Base-by-base conservation (phyloP, 2,888 invertebrate genomes). In the Synergus laeviventris region DNA sequence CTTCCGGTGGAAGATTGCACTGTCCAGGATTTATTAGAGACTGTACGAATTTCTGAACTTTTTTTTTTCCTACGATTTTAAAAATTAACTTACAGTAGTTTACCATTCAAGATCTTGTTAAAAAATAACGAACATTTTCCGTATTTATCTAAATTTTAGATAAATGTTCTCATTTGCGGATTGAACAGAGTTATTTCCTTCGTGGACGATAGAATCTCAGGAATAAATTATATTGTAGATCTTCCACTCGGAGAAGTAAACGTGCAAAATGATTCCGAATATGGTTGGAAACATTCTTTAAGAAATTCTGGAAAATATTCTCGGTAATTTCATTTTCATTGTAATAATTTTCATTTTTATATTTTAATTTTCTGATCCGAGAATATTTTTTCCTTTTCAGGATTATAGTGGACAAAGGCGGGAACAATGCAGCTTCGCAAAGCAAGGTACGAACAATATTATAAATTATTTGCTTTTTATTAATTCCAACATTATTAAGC, bases 1-100 rank as follows among this genome's bases (percentile, higher is more conserved):
- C 92, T 96, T 84, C 96, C 96, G 11, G 94, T 95, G 86, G 96
- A 96, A 89, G 95, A 95, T 81, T 96, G 96, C 90, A 96, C 96
- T 0, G 94, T 96, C 75, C 95, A 95, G 89, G 96, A 96, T 91
- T 94, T 96, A 82, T 91, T 96, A 78, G 96, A 96, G 89, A 96
- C 96, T 93, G 95, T 95, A 84, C 89, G 78, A 42, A 56, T 73
- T 31, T 21, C 36, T 61, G n/a, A 16, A 36, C 61, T 3, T 21
- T 36, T 61, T 36, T 36, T 31, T 61, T 61, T 24, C 24, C 24
- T 24, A 24, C 24, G 24, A 24, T 24, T 24, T 24, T 1, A 24
- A 24, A 24, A 24, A 24, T 24, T 24, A 24, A 24, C 1, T 24
- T 24, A 24, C n/a, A n/a, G 2, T 24, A 24, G 2, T 24, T 2